Evolutionary conservation across 2,113 vertebrate species (phyloP).

Genomic region (Lonchura striata): DNA sequence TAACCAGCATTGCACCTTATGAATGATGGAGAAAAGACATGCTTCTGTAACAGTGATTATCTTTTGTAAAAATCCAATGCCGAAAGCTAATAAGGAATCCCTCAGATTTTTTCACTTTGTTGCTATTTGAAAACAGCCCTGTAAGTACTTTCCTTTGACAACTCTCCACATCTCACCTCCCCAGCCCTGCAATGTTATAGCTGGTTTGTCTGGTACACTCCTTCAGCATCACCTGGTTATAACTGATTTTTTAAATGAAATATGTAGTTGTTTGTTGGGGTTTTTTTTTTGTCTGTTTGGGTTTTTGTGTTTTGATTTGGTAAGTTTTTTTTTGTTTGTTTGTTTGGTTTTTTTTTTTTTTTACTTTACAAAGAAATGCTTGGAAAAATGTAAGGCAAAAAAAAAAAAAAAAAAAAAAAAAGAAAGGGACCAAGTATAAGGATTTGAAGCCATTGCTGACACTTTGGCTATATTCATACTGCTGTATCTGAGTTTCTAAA

Average conservation of each 20-base stretch:
- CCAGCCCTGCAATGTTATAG: not conserved
- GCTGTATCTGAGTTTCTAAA: not conserved
- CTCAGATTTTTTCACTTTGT: constrained; percentile 23
- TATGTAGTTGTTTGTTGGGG: not conserved
- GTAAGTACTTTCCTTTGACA: not conserved
- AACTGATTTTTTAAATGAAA: not conserved
- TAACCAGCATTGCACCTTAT: not conserved
- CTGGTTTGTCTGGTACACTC: not conserved
- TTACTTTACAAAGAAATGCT: not conserved
- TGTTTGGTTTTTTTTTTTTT: too few species aligned
- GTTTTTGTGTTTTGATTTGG: not conserved
- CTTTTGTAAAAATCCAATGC: not conserved
- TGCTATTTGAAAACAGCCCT: constrained; percentile 11
- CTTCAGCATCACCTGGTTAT: constrained; percentile 19
- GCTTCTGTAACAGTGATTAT: not conserved
- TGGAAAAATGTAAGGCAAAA: accelerated
- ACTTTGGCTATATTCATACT: not conserved
- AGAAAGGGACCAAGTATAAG: not conserved
- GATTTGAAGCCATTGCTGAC: not conserved
- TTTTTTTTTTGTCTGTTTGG: not conserved
- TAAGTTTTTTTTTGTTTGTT: not conserved
- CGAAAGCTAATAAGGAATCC: not conserved
- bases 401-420: accelerated
- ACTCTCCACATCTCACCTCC: not conserved
- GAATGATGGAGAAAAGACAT: constrained; percentile 19